Percentiles rank a stretch among this genome's conserved stretches.
Conservation (phyloP, 2,797 vertebrate species). For the Anguilla pacifica region DNA sequence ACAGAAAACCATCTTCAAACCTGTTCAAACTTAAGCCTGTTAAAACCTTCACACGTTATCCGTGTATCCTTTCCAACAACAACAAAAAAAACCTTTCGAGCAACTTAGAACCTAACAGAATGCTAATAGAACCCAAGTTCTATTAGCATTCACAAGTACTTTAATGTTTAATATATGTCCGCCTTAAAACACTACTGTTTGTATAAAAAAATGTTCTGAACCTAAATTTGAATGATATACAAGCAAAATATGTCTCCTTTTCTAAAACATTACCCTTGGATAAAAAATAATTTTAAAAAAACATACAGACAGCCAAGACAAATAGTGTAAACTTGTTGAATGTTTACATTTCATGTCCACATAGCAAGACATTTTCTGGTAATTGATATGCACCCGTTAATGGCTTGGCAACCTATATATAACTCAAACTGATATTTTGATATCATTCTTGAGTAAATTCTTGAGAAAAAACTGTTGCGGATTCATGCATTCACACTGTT, state of each 20-base stretch:
- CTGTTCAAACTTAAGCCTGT: not conserved
- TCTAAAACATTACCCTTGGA: not conserved
- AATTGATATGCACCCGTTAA: not conserved
- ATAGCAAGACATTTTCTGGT: not conserved
- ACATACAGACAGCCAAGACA: not conserved
- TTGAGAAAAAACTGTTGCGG: not conserved
- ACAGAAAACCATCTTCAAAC: not conserved
- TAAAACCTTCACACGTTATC: not conserved
- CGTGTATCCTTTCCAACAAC: not conserved
- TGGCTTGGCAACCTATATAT: not conserved
- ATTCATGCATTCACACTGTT: not conserved
- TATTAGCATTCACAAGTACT: not conserved
- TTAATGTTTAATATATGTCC: not conserved
- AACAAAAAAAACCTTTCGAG: not conserved
- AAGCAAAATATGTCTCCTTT: not conserved
- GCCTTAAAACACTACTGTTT: not conserved
- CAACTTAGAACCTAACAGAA: no score
- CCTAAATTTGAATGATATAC: not conserved
- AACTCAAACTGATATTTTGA: not conserved
- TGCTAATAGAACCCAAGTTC: no score
- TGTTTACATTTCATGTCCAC: not conserved
- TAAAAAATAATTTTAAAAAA: not conserved
- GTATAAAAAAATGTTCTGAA: not conserved
- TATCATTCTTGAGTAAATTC: not conserved
- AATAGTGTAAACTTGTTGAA: not conserved